Conservation (phyloP, 1,140 invertebrate species). For the Lasaia peninsularis region DNA sequence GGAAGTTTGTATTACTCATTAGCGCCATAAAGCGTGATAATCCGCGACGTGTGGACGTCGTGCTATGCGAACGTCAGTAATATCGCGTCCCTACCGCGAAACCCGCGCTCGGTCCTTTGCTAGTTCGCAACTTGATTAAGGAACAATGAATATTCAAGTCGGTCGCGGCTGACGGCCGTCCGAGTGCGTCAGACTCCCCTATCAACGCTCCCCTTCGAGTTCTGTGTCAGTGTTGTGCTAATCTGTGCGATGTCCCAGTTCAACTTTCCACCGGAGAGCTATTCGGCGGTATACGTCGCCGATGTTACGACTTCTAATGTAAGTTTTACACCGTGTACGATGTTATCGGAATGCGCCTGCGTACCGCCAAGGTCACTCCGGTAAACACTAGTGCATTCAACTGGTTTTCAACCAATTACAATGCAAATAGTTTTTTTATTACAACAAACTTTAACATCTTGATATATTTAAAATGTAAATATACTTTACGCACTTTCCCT, state of each 20-base stretch:
- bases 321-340: constrained; percentile 51
- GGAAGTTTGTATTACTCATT: constrained; percentile 64
- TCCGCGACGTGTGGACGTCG: constrained; percentile 34
- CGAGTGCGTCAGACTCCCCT: constrained; percentile 19
- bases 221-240: constrained; percentile 32
- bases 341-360: constrained; percentile 49
- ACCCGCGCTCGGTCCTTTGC: constrained; percentile 32
- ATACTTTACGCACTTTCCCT: not conserved
- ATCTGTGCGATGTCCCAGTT: constrained; percentile 48
- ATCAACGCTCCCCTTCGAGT: constrained; percentile 11
- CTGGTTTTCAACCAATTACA: constrained; percentile 21
- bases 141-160: constrained; percentile 50
- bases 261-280: constrained; percentile 66
- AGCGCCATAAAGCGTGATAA: constrained; percentile 56
- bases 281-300: constrained; percentile 59
- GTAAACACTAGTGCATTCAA: constrained; percentile 58
- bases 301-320: constrained; percentile 57
- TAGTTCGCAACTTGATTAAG: constrained; percentile 41
- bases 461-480: not conserved
- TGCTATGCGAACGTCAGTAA: constrained; percentile 46
- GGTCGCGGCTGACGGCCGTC: constrained; percentile 28
- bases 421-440: not conserved
- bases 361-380: constrained; percentile 55
- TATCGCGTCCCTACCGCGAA: constrained; percentile 37
- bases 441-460: not conserved